A percentile compares a stretch with the other conserved stretches of the same genome.
phyloP scores from a whole-genome alignment of 2,797 vertebrate species.

The Melanitta fusca region DNA sequence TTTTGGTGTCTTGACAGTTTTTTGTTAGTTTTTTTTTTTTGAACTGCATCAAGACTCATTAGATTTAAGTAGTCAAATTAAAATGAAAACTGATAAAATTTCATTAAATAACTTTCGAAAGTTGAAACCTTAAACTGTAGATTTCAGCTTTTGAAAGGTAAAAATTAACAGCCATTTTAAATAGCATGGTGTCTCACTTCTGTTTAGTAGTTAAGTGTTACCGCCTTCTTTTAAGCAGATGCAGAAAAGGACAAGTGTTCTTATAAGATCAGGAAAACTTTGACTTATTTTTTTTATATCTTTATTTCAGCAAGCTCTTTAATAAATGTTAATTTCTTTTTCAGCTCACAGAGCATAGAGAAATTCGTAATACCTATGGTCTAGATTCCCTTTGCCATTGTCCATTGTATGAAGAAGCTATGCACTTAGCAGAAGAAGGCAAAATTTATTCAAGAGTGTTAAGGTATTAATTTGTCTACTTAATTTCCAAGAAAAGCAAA shows the following conservation, averaged over 20 bases:
- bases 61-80: background rate
- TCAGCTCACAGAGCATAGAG: constrained; percentile 85
- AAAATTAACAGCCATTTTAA: background rate
- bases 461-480: constrained; percentile 77
- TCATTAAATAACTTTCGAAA: background rate
- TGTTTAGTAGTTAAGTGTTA: background rate
- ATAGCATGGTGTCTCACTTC: background rate
- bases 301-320: background rate
- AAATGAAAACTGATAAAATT: background rate
- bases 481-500: background rate
- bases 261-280: background rate
- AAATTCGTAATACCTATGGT: constrained; percentile 74
- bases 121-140: background rate
- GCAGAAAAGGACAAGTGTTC: background rate
- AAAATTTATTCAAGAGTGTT: constrained; percentile 92
- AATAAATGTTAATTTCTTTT: background rate
- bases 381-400: constrained; percentile 86
- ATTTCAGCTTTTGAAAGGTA: background rate
- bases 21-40: background rate
- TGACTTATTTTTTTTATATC: background rate
- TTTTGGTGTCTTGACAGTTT: background rate
- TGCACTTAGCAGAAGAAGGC: constrained; percentile 93
- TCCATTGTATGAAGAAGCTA: constrained; percentile 92
- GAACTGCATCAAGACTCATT: background rate
- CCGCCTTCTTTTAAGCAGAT: background rate